These are phyloP conservation scores for Mesopsocus fuscifrons DNA, from an alignment of 2,888 invertebrate genomes.

Conservation along the genomic window DNA sequence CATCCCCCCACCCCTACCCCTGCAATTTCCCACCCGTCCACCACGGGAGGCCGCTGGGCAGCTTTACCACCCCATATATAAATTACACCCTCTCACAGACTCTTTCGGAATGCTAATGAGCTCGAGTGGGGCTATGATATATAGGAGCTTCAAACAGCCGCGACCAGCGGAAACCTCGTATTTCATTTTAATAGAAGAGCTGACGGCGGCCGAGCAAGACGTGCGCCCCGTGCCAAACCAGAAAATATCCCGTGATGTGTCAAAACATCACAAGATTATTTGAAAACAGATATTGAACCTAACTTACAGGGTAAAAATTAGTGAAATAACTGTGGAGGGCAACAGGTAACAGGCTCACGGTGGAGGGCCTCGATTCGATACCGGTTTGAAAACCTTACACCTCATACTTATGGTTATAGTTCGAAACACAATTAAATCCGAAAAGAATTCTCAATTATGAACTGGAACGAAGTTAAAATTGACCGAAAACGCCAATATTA, in stretches of 20 bases:
- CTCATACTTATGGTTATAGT: too few relatives aligned
- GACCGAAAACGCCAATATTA: too few relatives aligned
- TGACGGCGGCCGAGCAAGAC: background rate
- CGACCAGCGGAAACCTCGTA: background rate
- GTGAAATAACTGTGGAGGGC: too few relatives aligned
- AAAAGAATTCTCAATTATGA: too few relatives aligned
- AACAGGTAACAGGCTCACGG: too few relatives aligned
- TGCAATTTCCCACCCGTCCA: background rate
- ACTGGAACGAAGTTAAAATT: too few relatives aligned
- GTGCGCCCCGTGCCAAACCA: background rate
- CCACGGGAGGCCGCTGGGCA: background rate
- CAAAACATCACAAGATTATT: background rate
- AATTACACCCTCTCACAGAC: background rate
- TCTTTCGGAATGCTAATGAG: background rate
- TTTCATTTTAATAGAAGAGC: background rate
- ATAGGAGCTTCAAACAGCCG: background rate
- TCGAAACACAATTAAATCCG: too few relatives aligned
- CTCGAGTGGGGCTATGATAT: background rate
- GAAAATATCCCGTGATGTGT: background rate
- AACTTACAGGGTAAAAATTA: too few relatives aligned
- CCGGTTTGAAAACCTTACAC: too few relatives aligned
- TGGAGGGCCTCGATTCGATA: too few relatives aligned
- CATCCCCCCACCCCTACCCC: background rate
- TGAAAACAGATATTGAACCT: background rate
- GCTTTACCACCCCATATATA: background rate